Conservation (phyloP, 2,888 invertebrate genomes). For the Amphipyra berbera region DNA sequence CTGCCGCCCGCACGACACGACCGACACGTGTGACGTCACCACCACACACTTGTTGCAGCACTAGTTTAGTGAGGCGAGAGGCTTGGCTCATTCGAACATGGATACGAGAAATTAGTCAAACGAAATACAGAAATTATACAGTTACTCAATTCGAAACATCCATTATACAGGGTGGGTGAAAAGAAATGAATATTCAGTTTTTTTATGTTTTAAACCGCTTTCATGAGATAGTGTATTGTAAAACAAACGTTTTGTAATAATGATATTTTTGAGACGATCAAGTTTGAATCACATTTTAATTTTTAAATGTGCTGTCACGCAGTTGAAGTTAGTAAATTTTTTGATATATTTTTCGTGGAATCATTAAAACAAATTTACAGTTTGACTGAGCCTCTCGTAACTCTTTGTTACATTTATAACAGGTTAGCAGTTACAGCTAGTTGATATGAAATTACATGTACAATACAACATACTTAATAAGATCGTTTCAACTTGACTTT, state of each 20-base stretch:
- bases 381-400: constrained; percentile 30
- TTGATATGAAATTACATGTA: constrained; percentile 33
- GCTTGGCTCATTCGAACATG: constrained; percentile 16
- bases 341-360: not conserved
- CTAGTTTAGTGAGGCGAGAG: constrained; percentile 33
- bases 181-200: no score
- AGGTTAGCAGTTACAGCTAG: constrained; percentile 30
- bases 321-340: not conserved
- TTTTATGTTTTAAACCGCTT: no score
- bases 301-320: no score
- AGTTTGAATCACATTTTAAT: no score
- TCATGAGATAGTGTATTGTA: no score
- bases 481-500: constrained; percentile 15
- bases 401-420: constrained; percentile 14
- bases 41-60: constrained; percentile 12
- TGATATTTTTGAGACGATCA: no score
- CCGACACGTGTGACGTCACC: constrained; percentile 65
- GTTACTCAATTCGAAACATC: not conserved
- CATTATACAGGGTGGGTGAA: no score
- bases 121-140: not conserved
- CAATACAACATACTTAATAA: constrained; percentile 10
- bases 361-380: not conserved
- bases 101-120: constrained; percentile 5
- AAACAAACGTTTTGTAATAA: no score
- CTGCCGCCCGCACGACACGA: constrained; percentile 81